These are phyloP conservation scores for Sinocyclocheilus grahami DNA, from an alignment of 2,113 vertebrate genomes.

Conservation along the genomic window DNA sequence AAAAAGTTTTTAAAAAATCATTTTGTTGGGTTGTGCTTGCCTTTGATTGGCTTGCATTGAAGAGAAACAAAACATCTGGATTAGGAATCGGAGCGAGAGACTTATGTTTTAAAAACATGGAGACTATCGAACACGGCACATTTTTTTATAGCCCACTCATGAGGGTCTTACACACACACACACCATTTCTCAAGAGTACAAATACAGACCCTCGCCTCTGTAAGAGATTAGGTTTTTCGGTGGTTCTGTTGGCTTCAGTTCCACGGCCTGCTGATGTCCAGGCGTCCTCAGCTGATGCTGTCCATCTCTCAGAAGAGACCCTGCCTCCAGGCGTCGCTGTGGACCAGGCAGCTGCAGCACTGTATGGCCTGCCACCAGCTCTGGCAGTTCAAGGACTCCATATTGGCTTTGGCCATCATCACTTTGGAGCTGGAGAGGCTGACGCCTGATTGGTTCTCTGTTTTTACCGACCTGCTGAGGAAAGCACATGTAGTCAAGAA, in stretches of 20 bases:
- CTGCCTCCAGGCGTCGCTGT: constrained; percentile 86
- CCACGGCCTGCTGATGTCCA: constrained; percentile 80
- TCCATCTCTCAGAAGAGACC: constrained; percentile 87
- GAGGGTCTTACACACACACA: not conserved
- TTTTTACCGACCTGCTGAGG: constrained; percentile 88
- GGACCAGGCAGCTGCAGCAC: constrained; percentile 96
- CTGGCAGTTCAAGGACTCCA: constrained; percentile 96
- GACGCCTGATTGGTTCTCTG: constrained; percentile 83
- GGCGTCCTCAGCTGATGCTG: constrained; percentile 76
- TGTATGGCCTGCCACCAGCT: constrained; percentile 99
- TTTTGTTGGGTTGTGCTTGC: too few relatives aligned
- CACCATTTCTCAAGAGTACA: not conserved
- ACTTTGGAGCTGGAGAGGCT: constrained; percentile 93
- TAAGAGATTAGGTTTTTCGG: not conserved
- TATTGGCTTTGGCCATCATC: constrained; percentile 95
- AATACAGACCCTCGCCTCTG: not conserved
- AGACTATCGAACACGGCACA: constrained; percentile 46
- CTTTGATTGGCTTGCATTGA: not conserved
- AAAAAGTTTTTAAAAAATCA: not conserved
- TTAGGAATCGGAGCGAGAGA: not conserved
- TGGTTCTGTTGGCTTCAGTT: constrained; percentile 72
- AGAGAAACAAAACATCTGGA: not conserved
- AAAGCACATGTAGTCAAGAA: constrained; percentile 81
- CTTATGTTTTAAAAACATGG: constrained; percentile 36
- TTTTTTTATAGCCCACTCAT: constrained; percentile 2